Base-by-base conservation (phyloP, 1,140 invertebrate genomes). In the Paraescarpia echinospica region DNA sequence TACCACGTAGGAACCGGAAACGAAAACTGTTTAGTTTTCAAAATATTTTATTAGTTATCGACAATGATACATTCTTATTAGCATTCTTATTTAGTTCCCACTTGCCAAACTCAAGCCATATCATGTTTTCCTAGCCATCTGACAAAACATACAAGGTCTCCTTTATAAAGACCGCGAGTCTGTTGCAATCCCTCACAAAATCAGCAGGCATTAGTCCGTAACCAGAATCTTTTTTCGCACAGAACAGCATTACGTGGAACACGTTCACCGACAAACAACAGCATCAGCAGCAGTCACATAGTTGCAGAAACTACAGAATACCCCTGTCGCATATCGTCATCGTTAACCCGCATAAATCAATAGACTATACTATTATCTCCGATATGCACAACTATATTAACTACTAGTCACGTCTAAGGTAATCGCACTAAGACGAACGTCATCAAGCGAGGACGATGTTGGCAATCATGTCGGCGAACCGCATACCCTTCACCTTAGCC, bases 381-480 rank as follows among this genome's bases (percentile, higher is more conserved):
- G 59, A 14, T 18, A 2, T 77, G 4, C 27, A 31, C 59, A 31
- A 27, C 14, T 22, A 77, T 14, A 22, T 12, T 1, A 77, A 77
- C 27, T 77, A 77, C 14, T 77, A 1, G 2, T 27, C 0, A 77
- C 14, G 59, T 77, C 59, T 77, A 77, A 77, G 59, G 59, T 77
- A 27, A 77, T 77, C 59, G 59, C 22, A 31, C 12, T 31, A 27
- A 77, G 4, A 5, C 12, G 18, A 77, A 27, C 59, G 59, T 4
- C 59, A 77, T 89, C 88, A 92, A 89, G 33, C 48, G 51, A 92
- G 92, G 31, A 48, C 51, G 91, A 93, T 93, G 35, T 90, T 35
- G 89, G 93, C 93, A 33, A 93, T 93, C 93, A 93, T 77, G 92
- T 93, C 92, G 77, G 91, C 91, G 89, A 93, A 93, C n/a, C 91